phyloP scores from a whole-genome alignment of 2,113 vertebrate genomes.

The Pachycephala philippinensis region DNA sequence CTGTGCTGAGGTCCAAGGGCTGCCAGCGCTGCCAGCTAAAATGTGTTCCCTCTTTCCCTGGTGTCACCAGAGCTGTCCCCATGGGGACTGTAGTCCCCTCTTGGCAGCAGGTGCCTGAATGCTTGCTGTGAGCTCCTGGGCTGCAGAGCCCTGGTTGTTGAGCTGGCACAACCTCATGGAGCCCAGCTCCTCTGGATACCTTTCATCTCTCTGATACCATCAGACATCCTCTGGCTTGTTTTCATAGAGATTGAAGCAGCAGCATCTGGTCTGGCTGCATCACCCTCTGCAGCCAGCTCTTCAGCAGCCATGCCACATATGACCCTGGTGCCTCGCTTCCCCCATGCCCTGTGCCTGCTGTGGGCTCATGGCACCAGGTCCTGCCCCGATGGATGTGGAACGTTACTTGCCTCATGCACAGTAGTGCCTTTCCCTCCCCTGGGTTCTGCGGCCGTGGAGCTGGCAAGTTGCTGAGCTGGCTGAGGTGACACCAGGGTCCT shows the following conservation, averaged over 20 bases:
- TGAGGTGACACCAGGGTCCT: background rate
- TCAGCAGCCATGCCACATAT: accelerated
- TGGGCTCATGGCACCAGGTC: accelerated
- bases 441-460: accelerated
- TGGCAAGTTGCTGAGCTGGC: background rate
- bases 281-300: background rate
- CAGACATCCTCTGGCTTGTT: background rate
- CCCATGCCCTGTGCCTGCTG: accelerated
- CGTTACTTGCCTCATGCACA: accelerated
- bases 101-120: no score
- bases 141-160: accelerated
- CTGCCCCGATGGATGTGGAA: accelerated
- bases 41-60: accelerated
- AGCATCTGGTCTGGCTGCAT: background rate
- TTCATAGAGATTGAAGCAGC: background rate
- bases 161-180: background rate
- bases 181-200: background rate
- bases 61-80: background rate
- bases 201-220: background rate
- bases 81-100: accelerated
- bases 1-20: background rate
- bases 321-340: background rate
- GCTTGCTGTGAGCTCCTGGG: background rate
- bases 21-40: background rate
- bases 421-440: background rate